A percentile compares a stretch with the other conserved stretches of the same genome.
These are phyloP conservation scores for Chrysomallon squamiferum DNA, from an alignment of 1,140 invertebrate genomes.

Conservation along the genomic window DNA sequence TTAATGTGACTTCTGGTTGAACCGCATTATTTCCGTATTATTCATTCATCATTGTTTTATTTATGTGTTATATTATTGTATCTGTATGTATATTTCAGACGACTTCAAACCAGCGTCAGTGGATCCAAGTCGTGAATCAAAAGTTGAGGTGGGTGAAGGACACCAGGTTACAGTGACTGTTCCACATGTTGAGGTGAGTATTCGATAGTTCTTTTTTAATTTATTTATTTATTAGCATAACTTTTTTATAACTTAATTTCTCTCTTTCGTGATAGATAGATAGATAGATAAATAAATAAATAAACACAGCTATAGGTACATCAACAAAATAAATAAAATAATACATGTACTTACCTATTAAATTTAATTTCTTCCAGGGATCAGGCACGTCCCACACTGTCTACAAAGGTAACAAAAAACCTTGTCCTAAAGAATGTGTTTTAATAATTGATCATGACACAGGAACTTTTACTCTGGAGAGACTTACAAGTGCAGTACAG, in stretches of 20 bases:
- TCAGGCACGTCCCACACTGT: conserved; percentile 88
- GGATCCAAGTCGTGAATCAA: conserved; percentile 87
- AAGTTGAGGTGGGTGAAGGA: conserved; percentile 84
- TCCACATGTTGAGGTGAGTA: conserved; percentile 76
- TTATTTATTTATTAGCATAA: neutral
- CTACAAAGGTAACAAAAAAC: conserved; percentile 90
- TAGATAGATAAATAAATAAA: neutral
- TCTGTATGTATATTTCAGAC: conserved; percentile 56
- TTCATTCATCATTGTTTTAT: neutral
- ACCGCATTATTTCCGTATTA: no score
- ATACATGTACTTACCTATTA: neutral
- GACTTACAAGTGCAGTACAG: conserved; percentile 87
- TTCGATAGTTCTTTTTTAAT: neutral
- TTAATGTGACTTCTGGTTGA: neutral
- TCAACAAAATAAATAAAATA: neutral
- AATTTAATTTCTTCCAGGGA: conserved; percentile 70
- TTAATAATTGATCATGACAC: conserved; percentile 90
- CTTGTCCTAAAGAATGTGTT: conserved; percentile 90
- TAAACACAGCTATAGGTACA: neutral
- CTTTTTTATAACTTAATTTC: neutral
- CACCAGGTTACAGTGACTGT: conserved; percentile 89
- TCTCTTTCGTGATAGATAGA: neutral
- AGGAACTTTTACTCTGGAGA: conserved; percentile 91
- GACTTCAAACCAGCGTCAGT: conserved; percentile 98
- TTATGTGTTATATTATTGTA: neutral